phyloP scores from a whole-genome alignment of 2,113 vertebrate genomes.

The Cisticola juncidis region DNA sequence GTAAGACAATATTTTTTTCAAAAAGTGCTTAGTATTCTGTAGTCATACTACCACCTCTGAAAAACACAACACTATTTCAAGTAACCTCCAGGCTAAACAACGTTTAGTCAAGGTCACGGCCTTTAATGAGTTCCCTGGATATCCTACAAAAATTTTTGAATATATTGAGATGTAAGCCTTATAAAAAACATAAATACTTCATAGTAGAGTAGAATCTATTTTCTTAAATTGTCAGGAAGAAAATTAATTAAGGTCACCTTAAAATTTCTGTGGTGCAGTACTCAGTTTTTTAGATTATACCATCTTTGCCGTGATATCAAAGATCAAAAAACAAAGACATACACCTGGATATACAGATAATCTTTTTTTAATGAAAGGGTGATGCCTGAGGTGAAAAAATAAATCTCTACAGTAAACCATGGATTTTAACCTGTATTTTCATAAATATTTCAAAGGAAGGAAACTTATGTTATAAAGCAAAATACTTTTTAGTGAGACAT shows the following conservation, averaged over 20 bases:
- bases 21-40: not conserved
- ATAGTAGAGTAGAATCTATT: not conserved
- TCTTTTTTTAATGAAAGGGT: not conserved
- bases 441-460: not conserved
- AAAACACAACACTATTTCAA: not conserved
- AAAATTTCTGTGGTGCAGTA: not conserved
- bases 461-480: not conserved
- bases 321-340: not conserved
- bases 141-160: not conserved
- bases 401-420: not conserved
- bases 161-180: not conserved
- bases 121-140: slow-evolving; percentile 25
- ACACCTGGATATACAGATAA: not conserved
- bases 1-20: not conserved
- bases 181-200: not conserved
- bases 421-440: not conserved
- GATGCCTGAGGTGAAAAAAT: not conserved
- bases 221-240: not conserved
- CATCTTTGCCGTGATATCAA: not conserved
- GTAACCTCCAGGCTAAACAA: not conserved
- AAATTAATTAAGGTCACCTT: not conserved
- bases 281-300: not conserved
- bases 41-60: not conserved
- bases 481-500: not conserved
- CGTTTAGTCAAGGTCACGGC: not conserved